Percentiles rank a stretch among this genome's conserved stretches.
Conservation (phyloP, 2,888 invertebrate species). For the Pterobdella sp. region DNA sequence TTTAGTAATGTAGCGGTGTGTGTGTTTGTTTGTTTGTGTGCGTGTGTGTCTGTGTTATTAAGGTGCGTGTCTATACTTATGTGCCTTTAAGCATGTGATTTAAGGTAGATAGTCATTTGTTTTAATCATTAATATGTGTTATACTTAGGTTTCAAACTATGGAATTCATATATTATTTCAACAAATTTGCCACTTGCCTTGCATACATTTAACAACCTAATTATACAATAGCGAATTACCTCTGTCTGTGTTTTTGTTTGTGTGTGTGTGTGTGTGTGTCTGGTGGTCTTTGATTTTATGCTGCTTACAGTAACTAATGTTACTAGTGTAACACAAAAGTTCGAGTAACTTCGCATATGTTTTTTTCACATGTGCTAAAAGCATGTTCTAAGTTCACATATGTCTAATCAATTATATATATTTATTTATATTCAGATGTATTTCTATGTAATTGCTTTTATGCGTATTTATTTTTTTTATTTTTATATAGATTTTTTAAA, state of each 20-base stretch:
- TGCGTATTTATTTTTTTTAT: constrained; percentile 5
- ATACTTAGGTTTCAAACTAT: too few species aligned
- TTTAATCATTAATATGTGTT: too few species aligned
- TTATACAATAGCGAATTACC: too few species aligned
- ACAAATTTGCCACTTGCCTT: too few species aligned
- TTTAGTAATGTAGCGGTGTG: not conserved
- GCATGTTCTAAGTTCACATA: not conserved
- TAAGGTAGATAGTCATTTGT: too few species aligned
- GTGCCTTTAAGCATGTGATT: too few species aligned
- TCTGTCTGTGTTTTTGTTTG: too few species aligned
- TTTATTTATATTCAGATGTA: not conserved
- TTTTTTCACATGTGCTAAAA: not conserved
- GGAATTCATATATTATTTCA: too few species aligned
- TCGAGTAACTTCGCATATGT: not conserved
- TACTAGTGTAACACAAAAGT: not conserved
- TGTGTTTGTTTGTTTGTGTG: not conserved
- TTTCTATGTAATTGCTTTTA: constrained; percentile 1
- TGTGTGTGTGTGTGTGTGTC: not conserved
- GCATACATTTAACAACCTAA: too few species aligned
- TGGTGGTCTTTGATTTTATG: not conserved
- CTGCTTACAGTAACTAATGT: not conserved
- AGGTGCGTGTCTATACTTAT: not conserved
- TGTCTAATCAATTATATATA: not conserved
- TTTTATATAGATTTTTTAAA: too few species aligned
- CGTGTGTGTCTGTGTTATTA: not conserved